These are phyloP conservation scores for Brassicogethes aeneus DNA, from an alignment of 2,888 invertebrate genomes.

Conservation along the genomic window DNA sequence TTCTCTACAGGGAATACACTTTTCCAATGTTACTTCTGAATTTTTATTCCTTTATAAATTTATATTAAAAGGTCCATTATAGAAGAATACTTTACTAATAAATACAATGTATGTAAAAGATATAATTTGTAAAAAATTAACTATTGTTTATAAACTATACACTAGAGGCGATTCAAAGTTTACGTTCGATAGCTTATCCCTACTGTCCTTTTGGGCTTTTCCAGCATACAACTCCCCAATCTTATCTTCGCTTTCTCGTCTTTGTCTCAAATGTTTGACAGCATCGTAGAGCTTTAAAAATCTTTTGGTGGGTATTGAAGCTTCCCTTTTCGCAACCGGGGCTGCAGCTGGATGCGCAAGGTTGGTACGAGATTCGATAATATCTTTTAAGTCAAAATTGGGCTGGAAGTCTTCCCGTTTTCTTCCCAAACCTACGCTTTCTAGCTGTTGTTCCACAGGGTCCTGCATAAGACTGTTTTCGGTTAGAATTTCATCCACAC, in stretches of 20 bases:
- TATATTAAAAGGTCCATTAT: too few species aligned
- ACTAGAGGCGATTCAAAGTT: conserved; percentile 31
- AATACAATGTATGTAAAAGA: neutral
- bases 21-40: neutral
- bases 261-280: conserved; percentile 23
- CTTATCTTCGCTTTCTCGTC: conserved; percentile 26
- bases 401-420: conserved; percentile 20
- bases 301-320: conserved; percentile 10
- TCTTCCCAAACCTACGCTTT: conserved; percentile 24
- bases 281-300: conserved; percentile 24
- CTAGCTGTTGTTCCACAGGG: conserved; percentile 24
- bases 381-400: conserved; percentile 21
- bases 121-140: too few species aligned
- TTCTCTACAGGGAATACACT: too few species aligned
- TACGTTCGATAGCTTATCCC: conserved; percentile 18
- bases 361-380: conserved; percentile 12
- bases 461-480: neutral
- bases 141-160: too few species aligned
- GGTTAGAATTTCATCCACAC: neutral
- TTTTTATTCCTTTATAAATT: too few species aligned
- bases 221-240: conserved; percentile 27
- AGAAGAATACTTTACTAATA: neutral
- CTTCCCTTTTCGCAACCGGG: conserved; percentile 7
- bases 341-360: neutral
- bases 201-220: conserved; percentile 5